These are phyloP conservation scores for Lynx canadensis DNA, from an alignment of 2,113 vertebrate genomes.

Conservation along the genomic window DNA sequence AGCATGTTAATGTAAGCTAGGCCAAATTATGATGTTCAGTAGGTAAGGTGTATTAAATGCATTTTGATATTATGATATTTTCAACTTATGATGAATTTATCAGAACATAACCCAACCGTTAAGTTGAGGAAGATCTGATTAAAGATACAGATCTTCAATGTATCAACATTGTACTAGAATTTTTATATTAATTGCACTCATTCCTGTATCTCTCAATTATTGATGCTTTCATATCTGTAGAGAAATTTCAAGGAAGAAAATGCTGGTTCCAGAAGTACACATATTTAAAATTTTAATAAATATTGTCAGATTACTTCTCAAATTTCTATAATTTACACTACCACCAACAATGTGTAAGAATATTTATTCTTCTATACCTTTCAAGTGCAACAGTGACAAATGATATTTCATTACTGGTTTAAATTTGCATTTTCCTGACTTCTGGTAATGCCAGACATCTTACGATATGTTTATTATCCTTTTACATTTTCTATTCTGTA, in stretches of 20 bases:
- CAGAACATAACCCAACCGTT: neutral
- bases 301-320: neutral
- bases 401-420: neutral
- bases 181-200: neutral
- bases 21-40: neutral
- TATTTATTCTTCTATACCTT: neutral
- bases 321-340: neutral
- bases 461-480: neutral
- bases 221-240: neutral
- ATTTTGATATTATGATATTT: neutral
- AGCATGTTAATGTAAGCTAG: neutral
- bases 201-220: neutral
- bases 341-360: neutral
- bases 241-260: neutral
- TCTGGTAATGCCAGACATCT: neutral
- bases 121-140: neutral
- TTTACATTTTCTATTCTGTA: neutral
- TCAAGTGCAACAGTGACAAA: neutral
- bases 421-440: neutral
- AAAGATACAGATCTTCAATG: no score
- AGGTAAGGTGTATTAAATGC: neutral
- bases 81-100: neutral
- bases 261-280: neutral
- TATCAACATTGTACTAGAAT: neutral
- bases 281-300: slow-evolving; percentile 29